These are phyloP conservation scores for Phyllopteryx taeniolatus DNA, from an alignment of 2,113 vertebrate genomes.

Conservation along the genomic window DNA sequence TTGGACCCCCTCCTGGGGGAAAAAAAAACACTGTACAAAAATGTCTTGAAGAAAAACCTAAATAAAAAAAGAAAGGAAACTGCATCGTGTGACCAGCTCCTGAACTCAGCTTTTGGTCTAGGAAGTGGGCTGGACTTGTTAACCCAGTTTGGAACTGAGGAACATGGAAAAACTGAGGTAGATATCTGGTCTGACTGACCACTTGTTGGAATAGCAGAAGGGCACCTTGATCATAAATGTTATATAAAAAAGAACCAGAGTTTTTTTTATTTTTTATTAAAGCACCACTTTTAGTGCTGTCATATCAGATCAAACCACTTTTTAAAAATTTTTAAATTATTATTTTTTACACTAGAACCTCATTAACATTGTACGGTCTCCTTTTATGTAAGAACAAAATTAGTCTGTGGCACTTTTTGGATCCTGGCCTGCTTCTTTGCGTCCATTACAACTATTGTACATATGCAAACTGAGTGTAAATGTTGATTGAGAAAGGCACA, in stretches of 20 bases:
- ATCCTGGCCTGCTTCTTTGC: constrained; percentile 85
- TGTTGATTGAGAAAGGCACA: constrained; percentile 94
- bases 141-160: constrained; percentile 90
- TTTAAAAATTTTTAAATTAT: not conserved
- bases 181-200: constrained; percentile 93
- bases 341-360: constrained; percentile 30
- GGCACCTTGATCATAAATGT: constrained; percentile 81
- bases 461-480: constrained; percentile 81
- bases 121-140: constrained; percentile 93
- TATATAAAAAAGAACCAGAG: constrained; percentile 52
- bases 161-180: constrained; percentile 96
- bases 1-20: constrained; percentile 12
- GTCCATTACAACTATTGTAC: constrained; percentile 76
- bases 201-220: constrained; percentile 91
- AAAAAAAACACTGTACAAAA: constrained; percentile 68
- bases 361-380: constrained; percentile 73
- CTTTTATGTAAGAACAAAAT: constrained; percentile 79
- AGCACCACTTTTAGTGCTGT: constrained; percentile 65
- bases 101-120: constrained; percentile 96
- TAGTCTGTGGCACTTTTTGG: constrained; percentile 87
- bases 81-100: constrained; percentile 87
- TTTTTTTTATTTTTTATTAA: not conserved
- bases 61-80: constrained; percentile 83
- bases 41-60: constrained; percentile 56
- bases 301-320: constrained; percentile 62